Base-by-base conservation (phyloP, 1,140 invertebrate species). In the Teleopsis dalmanni region DNA sequence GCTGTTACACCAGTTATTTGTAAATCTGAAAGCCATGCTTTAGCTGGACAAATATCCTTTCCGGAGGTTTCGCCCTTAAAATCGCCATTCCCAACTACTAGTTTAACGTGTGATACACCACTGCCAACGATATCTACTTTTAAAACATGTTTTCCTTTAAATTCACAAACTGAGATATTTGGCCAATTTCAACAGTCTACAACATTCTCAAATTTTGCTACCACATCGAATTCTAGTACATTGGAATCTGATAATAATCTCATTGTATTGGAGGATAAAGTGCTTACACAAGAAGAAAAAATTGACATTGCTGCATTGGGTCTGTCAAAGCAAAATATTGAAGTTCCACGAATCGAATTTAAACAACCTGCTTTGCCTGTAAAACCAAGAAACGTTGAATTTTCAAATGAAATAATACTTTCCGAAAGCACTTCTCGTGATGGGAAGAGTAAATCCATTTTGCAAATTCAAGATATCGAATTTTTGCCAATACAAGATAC, bases 191-290 rank as follows among this genome's bases (percentile, higher is more conserved):
- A 11, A 19, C 25, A 31, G 27, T 2, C 14, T n/a, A 40, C 36
- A 19, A 21, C 19, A 13, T 16, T 40, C 11, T 11, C 19, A n/a
- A 40, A 21, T 23, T 10, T 23, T 21, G 18, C 36, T 37, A 23
- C n/a, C n/a, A 16, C n/a, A 11, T 3, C 16, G 10, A 26, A 8
- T 1, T 27, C 25, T 7, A 11, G n/a, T 14, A 25, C 26, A 27
- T 27, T 29, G 13, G n/a, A 43, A 31, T 6, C 25, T 25, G 16
- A 26, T 10, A 50, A 46, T 29, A 47, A 38, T 43, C 25, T 66
- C 16, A 66, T 67, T 57, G 64, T 67, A 27, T 35, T 67, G 37
- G 64, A 67, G 21, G 57, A 67, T 25, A 67, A 67, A 41, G 61
- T 67, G 5, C 29, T 67, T 36, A 47, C 64, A 0, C 63, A 60